Evolutionary conservation across 1,140 invertebrate species (phyloP).

Genomic region (Philotrypesis tridentata): DNA sequence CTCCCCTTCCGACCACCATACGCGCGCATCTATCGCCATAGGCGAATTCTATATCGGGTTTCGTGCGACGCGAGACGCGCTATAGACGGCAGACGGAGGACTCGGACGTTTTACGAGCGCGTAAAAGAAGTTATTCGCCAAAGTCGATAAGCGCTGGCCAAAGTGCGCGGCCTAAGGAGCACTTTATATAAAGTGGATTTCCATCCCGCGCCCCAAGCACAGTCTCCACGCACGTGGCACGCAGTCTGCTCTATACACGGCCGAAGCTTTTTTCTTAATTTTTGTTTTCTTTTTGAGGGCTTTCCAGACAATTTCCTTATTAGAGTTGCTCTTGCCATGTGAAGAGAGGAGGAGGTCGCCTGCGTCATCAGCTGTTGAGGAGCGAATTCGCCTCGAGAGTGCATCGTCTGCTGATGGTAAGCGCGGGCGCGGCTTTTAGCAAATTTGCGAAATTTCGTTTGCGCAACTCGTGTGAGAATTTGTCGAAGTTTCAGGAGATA

Average conservation of each 20-base stretch:
- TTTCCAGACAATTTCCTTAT: constrained; percentile 15
- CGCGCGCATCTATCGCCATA: background rate
- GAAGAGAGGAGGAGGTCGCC: background rate
- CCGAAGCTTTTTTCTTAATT: too few relatives aligned
- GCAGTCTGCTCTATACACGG: too few relatives aligned
- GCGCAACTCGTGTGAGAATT: background rate
- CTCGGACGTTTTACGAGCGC: constrained; percentile 46
- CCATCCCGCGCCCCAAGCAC: constrained; percentile 30
- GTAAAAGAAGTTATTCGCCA: constrained; percentile 57
- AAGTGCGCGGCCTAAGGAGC: constrained; percentile 60
- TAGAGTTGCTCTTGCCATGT: background rate
- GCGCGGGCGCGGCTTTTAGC: constrained; percentile 7
- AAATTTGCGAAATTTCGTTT: background rate
- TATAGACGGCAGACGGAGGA: background rate
- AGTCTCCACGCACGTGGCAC: constrained; percentile 2
- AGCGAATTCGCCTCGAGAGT: background rate
- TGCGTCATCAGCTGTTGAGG: background rate
- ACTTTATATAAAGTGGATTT: constrained; percentile 65
- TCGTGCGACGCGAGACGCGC: background rate
- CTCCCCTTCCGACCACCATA: too few relatives aligned
- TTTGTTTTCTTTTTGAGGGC: background rate
- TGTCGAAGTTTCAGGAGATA: background rate
- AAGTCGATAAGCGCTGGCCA: constrained; percentile 59
- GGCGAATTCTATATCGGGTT: background rate
- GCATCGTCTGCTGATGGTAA: too few relatives aligned